Evolutionary conservation across 2,888 invertebrate species (phyloP).

Genomic region (Stenichneumon culpator): DNA sequence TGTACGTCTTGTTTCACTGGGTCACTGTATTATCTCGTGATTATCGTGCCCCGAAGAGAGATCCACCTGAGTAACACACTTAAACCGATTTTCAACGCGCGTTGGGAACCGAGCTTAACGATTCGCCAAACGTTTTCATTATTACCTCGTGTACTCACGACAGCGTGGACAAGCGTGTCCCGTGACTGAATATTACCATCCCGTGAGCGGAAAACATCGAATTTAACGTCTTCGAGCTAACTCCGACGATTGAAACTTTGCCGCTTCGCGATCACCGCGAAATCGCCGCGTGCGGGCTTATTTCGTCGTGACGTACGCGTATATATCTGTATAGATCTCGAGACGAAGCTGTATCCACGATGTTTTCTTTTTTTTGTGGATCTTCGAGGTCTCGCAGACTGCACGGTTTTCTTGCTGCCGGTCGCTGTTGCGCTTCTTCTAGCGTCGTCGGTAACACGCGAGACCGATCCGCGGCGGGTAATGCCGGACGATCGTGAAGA

Average conservation of each 20-base stretch:
- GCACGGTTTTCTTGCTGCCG: constrained; percentile 39
- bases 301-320: background rate
- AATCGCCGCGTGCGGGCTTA: constrained; percentile 6
- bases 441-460: constrained; percentile 38
- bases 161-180: background rate
- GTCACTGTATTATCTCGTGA: constrained; percentile 14
- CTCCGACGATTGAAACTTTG: background rate
- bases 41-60: background rate
- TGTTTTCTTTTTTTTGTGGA: constrained; percentile 9
- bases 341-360: background rate
- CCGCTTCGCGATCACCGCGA: background rate
- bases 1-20: background rate
- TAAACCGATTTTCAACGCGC: background rate
- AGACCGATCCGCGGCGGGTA: constrained; percentile 61
- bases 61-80: background rate
- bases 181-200: background rate
- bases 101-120: background rate
- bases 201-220: background rate
- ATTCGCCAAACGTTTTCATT: background rate
- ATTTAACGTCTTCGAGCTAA: background rate
- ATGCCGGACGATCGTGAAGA: constrained; percentile 59
- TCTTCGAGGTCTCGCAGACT: constrained; percentile 35
- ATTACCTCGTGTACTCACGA: background rate
- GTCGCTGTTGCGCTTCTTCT: constrained; percentile 27
- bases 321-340: too few species aligned